A percentile compares a stretch with the other conserved stretches of the same genome.
These are phyloP conservation scores for Anguilla pacifica DNA, from an alignment of 2,797 vertebrate genomes.

Conservation along the genomic window DNA sequence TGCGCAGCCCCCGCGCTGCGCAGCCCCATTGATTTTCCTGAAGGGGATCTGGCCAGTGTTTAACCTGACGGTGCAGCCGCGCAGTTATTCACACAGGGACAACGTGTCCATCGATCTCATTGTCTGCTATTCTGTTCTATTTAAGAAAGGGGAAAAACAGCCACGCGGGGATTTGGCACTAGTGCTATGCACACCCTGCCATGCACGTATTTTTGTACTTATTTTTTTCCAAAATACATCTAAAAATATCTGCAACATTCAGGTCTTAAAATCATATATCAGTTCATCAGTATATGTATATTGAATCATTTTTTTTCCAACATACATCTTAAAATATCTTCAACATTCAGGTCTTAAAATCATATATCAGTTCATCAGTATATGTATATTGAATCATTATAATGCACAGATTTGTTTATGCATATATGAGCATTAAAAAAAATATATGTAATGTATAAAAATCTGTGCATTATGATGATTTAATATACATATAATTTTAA, in stretches of 20 bases:
- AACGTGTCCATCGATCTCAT: slow-evolving; percentile 95
- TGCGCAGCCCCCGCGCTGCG: slow-evolving; percentile 48
- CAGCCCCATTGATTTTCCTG: slow-evolving; percentile 88
- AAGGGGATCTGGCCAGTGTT: slow-evolving; percentile 87
- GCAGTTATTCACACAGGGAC: slow-evolving; percentile 90
- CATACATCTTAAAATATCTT: background rate
- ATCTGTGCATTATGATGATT: background rate
- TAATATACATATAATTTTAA: background rate
- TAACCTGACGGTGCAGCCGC: slow-evolving; percentile 95
- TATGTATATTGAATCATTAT: background rate
- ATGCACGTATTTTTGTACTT: background rate
- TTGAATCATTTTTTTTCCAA: background rate
- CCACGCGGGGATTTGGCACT: slow-evolving; percentile 30
- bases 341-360: slow-evolving; percentile 10
- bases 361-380: background rate
- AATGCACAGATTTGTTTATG: background rate
- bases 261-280: background rate
- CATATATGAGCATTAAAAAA: background rate
- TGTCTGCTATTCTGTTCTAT: slow-evolving; percentile 74
- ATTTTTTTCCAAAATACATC: background rate
- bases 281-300: background rate
- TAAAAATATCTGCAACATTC: slow-evolving; percentile 5
- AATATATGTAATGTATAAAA: background rate
- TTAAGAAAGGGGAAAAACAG: slow-evolving; percentile 34
- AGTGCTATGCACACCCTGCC: background rate